Evolutionary conservation across 2,888 invertebrate genomes (phyloP).

Genomic region (Leptothorax acervorum): DNA sequence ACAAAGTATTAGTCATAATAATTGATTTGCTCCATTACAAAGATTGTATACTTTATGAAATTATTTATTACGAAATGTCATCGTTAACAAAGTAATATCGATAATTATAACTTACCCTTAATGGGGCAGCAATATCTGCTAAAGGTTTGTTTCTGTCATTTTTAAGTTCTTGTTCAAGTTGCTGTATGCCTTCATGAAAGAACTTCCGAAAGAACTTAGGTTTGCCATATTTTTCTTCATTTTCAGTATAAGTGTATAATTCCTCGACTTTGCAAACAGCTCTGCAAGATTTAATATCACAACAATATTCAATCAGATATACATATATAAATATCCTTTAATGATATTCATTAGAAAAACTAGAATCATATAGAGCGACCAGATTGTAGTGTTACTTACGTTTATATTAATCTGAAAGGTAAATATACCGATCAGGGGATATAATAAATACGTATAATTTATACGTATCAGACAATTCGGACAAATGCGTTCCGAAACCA

Average conservation of each 20-base stretch:
- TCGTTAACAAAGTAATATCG: constrained; percentile 20
- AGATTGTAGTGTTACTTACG: too few species aligned
- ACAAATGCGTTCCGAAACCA: too few species aligned
- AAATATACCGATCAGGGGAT: too few species aligned
- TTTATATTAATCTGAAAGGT: too few species aligned
- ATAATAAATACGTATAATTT: too few species aligned
- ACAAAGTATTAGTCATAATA: not conserved
- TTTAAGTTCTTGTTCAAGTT: constrained; percentile 93
- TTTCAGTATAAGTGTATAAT: constrained; percentile 93
- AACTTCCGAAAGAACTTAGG: constrained; percentile 92
- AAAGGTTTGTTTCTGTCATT: constrained; percentile 85
- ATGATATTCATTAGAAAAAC: not conserved
- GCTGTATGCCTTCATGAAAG: constrained; percentile 95
- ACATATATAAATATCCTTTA: not conserved
- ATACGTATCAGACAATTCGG: too few species aligned
- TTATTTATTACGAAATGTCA: constrained; percentile 13
- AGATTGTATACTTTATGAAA: not conserved
- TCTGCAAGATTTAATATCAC: constrained; percentile 82
- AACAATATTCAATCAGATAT: not conserved
- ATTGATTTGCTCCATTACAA: not conserved
- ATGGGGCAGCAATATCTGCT: constrained; percentile 67
- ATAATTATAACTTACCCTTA: constrained; percentile 74
- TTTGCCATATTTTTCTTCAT: constrained; percentile 93
- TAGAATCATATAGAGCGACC: not conserved
- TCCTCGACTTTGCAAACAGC: constrained; percentile 94